Percentiles rank a stretch among this genome's conserved stretches.
Evolutionary conservation across 2,797 vertebrate species (phyloP).

Genomic region (Macropus fuliginosus): DNA sequence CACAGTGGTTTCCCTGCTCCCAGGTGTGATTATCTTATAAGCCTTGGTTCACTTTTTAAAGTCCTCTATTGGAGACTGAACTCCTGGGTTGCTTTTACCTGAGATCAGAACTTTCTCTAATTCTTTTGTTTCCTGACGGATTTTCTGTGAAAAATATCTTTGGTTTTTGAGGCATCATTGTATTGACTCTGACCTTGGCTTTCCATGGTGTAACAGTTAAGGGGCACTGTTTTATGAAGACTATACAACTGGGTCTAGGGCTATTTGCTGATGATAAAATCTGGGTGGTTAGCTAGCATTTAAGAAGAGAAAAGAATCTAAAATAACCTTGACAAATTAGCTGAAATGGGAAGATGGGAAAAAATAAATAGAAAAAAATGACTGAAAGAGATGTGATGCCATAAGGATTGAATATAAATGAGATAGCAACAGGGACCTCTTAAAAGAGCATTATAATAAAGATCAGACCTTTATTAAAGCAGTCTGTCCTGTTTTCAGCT

Average conservation of each 20-base stretch:
- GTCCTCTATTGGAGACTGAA: not conserved
- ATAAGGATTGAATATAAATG: slow-evolving; percentile 41
- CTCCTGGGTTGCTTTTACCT: not conserved
- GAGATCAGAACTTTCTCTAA: slow-evolving; percentile 6
- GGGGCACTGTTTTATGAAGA: slow-evolving; percentile 19
- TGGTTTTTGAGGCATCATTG: slow-evolving; percentile 28
- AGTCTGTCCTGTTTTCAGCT: slow-evolving; percentile 39
- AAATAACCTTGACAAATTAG: slow-evolving; percentile 5
- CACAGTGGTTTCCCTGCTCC: not conserved
- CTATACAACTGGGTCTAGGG: slow-evolving; percentile 29
- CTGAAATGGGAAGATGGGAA: slow-evolving; percentile 34
- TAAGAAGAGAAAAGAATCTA: slow-evolving; percentile 22
- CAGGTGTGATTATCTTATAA: not conserved
- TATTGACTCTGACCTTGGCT: slow-evolving; percentile 25
- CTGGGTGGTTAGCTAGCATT: not conserved
- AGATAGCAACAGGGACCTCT: slow-evolving; percentile 18
- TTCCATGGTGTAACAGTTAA: slow-evolving; percentile 33
- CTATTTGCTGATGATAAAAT: slow-evolving; percentile 34
- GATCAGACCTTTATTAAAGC: slow-evolving; percentile 26
- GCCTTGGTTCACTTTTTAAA: slow-evolving; percentile 2
- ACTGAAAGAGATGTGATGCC: not conserved
- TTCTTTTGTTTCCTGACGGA: slow-evolving; percentile 33
- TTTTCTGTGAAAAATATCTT: slow-evolving; percentile 36
- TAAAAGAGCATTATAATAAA: not conserved
- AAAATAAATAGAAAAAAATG: slow-evolving; percentile 16